A percentile compares a stretch with the other conserved stretches of the same genome.
phyloP scores from a whole-genome alignment of 2,113 vertebrate genomes.

The Sprattus sprattus region DNA sequence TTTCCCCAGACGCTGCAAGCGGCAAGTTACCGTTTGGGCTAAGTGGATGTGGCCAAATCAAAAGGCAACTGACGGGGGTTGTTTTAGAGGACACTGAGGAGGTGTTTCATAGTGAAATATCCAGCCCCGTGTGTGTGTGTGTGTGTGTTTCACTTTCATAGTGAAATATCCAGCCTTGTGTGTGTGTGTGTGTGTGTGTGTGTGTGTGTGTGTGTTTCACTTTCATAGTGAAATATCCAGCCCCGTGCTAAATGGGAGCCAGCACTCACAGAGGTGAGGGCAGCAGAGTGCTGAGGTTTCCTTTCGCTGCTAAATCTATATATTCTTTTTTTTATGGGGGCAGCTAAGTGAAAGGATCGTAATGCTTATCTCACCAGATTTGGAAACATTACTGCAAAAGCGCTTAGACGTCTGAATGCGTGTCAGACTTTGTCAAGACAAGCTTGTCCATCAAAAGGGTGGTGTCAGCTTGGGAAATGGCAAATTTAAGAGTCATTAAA shows the following conservation, averaged over 20 bases:
- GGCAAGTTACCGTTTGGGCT: neutral
- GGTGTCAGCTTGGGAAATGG: neutral
- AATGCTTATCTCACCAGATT: neutral
- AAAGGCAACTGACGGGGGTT: neutral
- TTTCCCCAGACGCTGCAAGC: neutral
- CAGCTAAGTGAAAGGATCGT: neutral
- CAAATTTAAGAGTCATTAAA: neutral
- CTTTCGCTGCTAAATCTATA: conserved; percentile 16
- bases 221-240: neutral
- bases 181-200: too few relatives aligned
- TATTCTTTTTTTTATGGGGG: neutral
- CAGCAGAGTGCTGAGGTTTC: neutral
- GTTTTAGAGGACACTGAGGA: conserved; percentile 9
- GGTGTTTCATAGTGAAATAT: neutral
- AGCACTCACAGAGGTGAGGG: neutral
- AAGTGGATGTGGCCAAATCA: neutral
- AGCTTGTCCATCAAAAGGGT: neutral
- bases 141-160: too few relatives aligned
- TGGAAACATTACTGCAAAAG: neutral
- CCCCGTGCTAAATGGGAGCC: neutral
- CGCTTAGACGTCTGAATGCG: neutral
- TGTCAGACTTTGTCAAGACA: conserved; percentile 11
- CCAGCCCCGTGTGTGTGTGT: neutral
- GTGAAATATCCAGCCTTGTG: too few relatives aligned
- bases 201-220: too few relatives aligned